Base-by-base conservation (phyloP, 2,797 vertebrate species). In the Schizothorax lantsangensis region DNA sequence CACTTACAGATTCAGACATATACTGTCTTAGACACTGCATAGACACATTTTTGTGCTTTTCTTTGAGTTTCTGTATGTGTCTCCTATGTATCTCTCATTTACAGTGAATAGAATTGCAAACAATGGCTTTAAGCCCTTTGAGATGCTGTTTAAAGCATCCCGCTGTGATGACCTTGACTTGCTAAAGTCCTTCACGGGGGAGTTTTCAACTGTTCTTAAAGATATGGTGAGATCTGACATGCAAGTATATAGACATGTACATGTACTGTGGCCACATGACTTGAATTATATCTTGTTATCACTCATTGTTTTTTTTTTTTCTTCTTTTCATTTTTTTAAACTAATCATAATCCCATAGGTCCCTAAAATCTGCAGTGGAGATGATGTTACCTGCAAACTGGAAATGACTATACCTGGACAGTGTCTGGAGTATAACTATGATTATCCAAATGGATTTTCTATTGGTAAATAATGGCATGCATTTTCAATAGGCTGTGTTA, bases 381-480 rank as follows among this genome's bases (percentile, higher is more conserved):
- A 96, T 80, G 97, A 98, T 21, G 95, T 99, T 91, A 96, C 95
- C 90, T 99, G 98, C 92, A 97, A 96, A 87, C 90, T 99, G 90
- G 97, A 99, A 91, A 96, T 98, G 87, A 93, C 95, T 89, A 96
- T 97, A 87, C 96, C 96, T 92, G 97, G 96, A 82, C 97, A 97
- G 81, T 99, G 98, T 92, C 95, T 99, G 69, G 98, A 99, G 93
- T 99, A 99, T 93, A 98, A 99, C 93, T 99, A 99, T 10, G 96
- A 99, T 93, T 99, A 99, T 1, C 98, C 99, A 90, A 99, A 99
- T 79, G 98, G 98, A 88, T 99, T 99, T 94, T 97, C 97, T 59
- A 99, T 99, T 82, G 96, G 98, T 99, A 95, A 93, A 91, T 81
- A 64, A 62, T 71, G n/a, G 23, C 6, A 66, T 84, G 12, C 43